phyloP scores from a whole-genome alignment of 2,113 vertebrate genomes.

The Salvelinus namaycush region DNA sequence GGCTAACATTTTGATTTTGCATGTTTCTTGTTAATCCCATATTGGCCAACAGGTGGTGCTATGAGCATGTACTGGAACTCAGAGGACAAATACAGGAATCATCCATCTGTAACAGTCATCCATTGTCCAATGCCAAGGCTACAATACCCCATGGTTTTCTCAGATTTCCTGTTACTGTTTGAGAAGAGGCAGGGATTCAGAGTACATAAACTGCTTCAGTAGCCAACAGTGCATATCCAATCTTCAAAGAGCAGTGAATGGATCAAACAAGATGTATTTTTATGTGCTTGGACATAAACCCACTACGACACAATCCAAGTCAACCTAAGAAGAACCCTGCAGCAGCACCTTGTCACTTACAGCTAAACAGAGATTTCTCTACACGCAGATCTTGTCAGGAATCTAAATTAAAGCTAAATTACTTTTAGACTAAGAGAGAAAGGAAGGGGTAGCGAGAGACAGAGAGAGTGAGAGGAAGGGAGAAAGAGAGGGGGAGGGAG shows the following conservation, averaged over 20 bases:
- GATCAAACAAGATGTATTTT: slow-evolving; percentile 8
- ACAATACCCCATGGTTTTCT: not conserved
- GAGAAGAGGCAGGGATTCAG: not conserved
- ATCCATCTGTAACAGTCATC: not conserved
- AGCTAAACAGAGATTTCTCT: not conserved
- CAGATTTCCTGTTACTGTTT: not conserved
- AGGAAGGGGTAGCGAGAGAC: not conserved
- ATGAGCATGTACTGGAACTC: slow-evolving; percentile 1
- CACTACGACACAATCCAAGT: not conserved
- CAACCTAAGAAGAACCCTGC: not conserved
- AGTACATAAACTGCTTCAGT: not conserved
- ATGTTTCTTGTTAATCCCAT: not conserved
- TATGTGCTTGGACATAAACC: slow-evolving; percentile 16
- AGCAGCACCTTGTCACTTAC: not conserved
- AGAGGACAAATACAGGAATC: not conserved
- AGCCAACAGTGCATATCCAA: not conserved
- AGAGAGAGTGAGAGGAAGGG: slow-evolving; percentile 6
- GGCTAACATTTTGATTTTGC: slow-evolving; percentile 21
- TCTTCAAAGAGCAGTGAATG: slow-evolving; percentile 6
- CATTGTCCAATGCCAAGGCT: not conserved
- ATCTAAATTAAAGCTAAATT: not conserved
- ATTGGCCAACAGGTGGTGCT: slow-evolving; percentile 45
- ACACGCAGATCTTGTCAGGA: not conserved
- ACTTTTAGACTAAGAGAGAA: not conserved
- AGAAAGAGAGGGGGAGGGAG: slow-evolving; percentile 16